Conservation (phyloP, 2,797 vertebrate species). For the Sylvia borin region DNA sequence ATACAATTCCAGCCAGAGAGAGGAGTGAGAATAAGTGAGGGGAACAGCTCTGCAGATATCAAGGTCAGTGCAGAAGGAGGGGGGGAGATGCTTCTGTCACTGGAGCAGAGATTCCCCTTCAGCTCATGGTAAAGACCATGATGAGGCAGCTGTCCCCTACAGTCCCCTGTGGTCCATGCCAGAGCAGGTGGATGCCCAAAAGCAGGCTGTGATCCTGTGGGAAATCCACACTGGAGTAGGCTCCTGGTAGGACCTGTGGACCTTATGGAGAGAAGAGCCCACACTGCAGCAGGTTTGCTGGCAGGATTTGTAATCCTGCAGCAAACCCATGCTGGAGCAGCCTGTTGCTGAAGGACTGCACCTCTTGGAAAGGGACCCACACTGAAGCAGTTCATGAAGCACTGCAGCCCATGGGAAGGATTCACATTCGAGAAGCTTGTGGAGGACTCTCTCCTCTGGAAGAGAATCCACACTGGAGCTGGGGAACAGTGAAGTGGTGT, state of each 20-base stretch:
- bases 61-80: neutral
- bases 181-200: neutral
- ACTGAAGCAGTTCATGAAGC: neutral
- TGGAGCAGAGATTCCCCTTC: neutral
- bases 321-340: neutral
- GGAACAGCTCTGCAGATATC: neutral
- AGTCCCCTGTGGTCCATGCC: neutral
- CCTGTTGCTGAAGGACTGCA: neutral
- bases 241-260: neutral
- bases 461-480: neutral
- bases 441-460: neutral
- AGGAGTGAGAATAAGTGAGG: neutral
- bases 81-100: neutral
- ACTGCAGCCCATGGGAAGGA: neutral
- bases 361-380: neutral
- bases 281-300: neutral
- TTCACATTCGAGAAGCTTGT: neutral
- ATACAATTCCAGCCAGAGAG: accelerated
- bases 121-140: accelerated
- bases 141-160: neutral
- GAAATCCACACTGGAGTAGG: neutral
- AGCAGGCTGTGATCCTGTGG: neutral
- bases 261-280: neutral
- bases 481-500: neutral
- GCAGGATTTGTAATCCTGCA: neutral